phyloP scores from a whole-genome alignment of 2,888 invertebrate genomes.

The Lysandra coridon region DNA sequence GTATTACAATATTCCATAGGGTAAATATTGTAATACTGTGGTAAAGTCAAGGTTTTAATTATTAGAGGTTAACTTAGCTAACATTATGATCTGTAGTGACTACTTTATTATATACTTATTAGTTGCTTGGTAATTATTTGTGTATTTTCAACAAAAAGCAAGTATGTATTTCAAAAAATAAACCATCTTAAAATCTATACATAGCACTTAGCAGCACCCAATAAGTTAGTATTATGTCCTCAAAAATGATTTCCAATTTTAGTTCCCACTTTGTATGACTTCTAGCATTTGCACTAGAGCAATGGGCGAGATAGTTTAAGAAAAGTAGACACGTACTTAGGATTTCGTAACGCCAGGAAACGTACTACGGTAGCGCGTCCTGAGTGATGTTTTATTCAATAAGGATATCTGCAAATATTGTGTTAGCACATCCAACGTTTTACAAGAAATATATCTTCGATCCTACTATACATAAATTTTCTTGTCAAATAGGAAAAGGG shows the following conservation, averaged over 20 bases:
- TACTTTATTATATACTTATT: too few relatives aligned
- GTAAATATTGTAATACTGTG: too few relatives aligned
- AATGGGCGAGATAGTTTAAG: neutral
- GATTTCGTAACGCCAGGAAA: conserved; percentile 12
- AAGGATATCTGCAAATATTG: conserved; percentile 20
- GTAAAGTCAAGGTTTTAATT: too few relatives aligned
- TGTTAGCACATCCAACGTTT: conserved; percentile 4
- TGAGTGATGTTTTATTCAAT: conserved; percentile 21
- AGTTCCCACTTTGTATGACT: neutral
- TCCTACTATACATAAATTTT: neutral
- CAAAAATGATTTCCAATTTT: neutral
- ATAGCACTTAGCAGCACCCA: too few relatives aligned
- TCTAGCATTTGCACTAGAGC: neutral
- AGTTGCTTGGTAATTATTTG: too few relatives aligned
- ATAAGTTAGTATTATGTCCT: neutral
- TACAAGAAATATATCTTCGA: conserved; percentile 8
- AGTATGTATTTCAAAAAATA: too few relatives aligned
- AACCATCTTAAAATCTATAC: too few relatives aligned
- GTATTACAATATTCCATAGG: too few relatives aligned
- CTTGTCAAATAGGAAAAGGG: too few relatives aligned
- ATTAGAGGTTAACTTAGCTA: too few relatives aligned
- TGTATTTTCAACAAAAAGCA: too few relatives aligned
- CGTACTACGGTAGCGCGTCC: neutral
- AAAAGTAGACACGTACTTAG: conserved; percentile 17
- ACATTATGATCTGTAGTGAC: too few relatives aligned